phyloP scores from a whole-genome alignment of 2,113 vertebrate species.

The Oncorhynchus masou region DNA sequence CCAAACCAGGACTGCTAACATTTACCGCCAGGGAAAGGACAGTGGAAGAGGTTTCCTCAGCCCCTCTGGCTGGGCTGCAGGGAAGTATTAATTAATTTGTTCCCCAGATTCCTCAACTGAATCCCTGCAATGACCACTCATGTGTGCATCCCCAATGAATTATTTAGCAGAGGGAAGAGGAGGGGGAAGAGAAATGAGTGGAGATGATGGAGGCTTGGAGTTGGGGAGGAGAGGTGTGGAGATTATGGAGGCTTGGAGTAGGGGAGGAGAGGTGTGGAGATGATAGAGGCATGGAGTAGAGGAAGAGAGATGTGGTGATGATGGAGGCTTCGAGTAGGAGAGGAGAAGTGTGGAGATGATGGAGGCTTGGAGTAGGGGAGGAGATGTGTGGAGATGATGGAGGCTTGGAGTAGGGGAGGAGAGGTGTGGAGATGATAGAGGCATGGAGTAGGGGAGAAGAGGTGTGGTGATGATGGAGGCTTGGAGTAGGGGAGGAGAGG shows the following conservation, averaged over 20 bases:
- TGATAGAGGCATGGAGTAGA: constrained; percentile 49
- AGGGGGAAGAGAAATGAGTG: not conserved
- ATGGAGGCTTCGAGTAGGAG: no score
- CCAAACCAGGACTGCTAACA: constrained; percentile 62
- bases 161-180: constrained; percentile 77
- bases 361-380: not conserved
- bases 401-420: constrained; percentile 6
- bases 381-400: constrained; percentile 44
- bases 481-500: no score
- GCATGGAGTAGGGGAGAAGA: no score
- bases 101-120: constrained; percentile 80
- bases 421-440: no score
- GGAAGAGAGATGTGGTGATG: no score
- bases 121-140: constrained; percentile 88
- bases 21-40: constrained; percentile 61
- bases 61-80: constrained; percentile 72
- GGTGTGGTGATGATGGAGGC: no score
- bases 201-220: not conserved
- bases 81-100: constrained; percentile 92
- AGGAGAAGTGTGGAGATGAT: no score
- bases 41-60: constrained; percentile 60
- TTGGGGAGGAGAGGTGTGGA: no score
- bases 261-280: constrained; percentile 4
- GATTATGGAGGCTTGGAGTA: no score
- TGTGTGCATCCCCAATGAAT: constrained; percentile 90